phyloP scores from a whole-genome alignment of 2,888 invertebrate species.

The Drosophila birchii region DNA sequence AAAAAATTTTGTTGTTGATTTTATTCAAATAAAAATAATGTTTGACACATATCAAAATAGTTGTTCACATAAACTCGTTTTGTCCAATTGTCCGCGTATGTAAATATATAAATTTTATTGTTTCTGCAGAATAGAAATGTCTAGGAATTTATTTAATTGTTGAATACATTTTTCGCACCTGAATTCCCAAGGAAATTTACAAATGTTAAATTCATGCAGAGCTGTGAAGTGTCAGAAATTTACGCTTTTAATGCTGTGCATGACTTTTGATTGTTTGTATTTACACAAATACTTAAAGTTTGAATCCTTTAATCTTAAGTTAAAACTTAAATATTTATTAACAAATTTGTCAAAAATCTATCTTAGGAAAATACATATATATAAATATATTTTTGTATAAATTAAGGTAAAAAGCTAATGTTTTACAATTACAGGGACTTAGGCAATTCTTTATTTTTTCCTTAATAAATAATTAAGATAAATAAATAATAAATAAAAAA shows the following conservation, averaged over 20 bases:
- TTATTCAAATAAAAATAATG: constrained; percentile 66
- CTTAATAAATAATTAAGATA: background rate
- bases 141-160: constrained; percentile 20
- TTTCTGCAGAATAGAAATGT: constrained; percentile 18
- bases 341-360: background rate
- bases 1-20: constrained; percentile 50
- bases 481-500: too few relatives aligned
- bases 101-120: constrained; percentile 15
- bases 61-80: constrained; percentile 38
- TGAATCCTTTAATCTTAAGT: background rate
- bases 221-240: constrained; percentile 1
- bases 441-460: background rate
- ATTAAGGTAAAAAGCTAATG: background rate
- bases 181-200: constrained; percentile 25
- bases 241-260: background rate
- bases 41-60: constrained; percentile 47
- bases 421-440: background rate
- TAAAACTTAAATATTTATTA: background rate
- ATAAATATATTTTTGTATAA: background rate
- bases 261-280: background rate
- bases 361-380: background rate
- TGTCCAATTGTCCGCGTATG: constrained; percentile 29
- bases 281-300: background rate
- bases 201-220: constrained; percentile 4
- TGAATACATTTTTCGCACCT: constrained; percentile 6